Evolutionary conservation across 2,888 invertebrate genomes (phyloP), one percentile per base, ranked within the genome.

Genomic region (Lordiphosa andalusiaca): DNA sequence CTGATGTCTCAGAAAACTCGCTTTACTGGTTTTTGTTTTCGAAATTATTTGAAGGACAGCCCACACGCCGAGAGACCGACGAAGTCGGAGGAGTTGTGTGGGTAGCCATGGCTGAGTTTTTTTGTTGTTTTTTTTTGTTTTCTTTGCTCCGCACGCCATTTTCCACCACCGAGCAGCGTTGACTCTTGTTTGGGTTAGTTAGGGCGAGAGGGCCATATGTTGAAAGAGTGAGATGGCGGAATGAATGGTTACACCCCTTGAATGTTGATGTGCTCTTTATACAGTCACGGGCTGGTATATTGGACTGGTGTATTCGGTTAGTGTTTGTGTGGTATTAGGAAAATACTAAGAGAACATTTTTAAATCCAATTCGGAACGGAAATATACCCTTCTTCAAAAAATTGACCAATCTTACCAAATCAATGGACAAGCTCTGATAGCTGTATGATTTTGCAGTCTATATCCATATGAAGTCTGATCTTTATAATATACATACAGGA

Each of bases 21-120:
- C 55, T 69, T 65, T 73, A 78, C 80, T 65, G 71, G 77, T 81
- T 81, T 83, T 47, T 55, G 60, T 58, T 56, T 68, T 58, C 19
- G 37, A 46, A 54, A 54, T 38, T 38, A 21, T 23, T 36, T 37
- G 71, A 71, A 71, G 83, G 68, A 71, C 87, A 63, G 78, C 87
- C 87, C 86, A 87, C 85, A 83, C 74, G 64, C 72, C 71, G 50
- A 21, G 67, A 60, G 66, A 33, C 46, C 49, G 46, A 44, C 42
- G 47, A 38, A 47, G 36, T 37, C 36, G 35, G 47, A 35, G 37
- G 37, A 56, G 46, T 46, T 46, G 13, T 48, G 53, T 52, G 59
- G 47, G 66, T 49, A 59, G 74, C 66, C 73, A 81, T 78, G 67
- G 59, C 59, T 53, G 42, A 54, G 41, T 19, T 4, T 19, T 19